A percentile compares a stretch with the other conserved stretches of the same genome.
Evolutionary conservation across 2,113 vertebrate species (phyloP).

Genomic region (Tor tambroides): DNA sequence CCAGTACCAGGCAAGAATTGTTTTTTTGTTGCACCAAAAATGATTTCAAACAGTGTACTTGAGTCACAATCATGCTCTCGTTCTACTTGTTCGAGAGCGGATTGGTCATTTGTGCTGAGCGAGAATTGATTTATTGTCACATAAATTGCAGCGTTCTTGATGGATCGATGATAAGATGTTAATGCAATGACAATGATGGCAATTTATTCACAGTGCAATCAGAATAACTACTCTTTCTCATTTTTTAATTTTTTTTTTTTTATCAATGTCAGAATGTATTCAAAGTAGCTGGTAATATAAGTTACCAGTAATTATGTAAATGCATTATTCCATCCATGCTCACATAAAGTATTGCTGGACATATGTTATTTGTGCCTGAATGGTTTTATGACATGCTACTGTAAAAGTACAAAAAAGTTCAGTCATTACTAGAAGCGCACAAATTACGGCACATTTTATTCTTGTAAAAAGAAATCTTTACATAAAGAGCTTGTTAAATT

Average conservation of each 20-base stretch:
- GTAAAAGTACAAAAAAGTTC: slow-evolving; percentile 16
- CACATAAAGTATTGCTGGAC: slow-evolving; percentile 3
- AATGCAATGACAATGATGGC: slow-evolving; percentile 25
- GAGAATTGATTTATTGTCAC: slow-evolving; percentile 22
- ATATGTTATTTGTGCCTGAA: slow-evolving; percentile 27
- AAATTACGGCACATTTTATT: not conserved
- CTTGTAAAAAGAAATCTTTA: not conserved
- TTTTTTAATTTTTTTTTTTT: not conserved
- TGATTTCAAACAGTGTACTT: slow-evolving; percentile 45
- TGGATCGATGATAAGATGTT: slow-evolving; percentile 35
- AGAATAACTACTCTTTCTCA: not conserved
- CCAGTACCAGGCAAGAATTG: slow-evolving; percentile 20
- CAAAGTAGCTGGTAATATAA: not conserved
- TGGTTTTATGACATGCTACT: slow-evolving; percentile 27
- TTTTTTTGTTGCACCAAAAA: slow-evolving; percentile 43
- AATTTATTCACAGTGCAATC: slow-evolving; percentile 23
- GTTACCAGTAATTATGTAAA: slow-evolving; percentile 12
- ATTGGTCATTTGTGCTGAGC: slow-evolving; percentile 11
- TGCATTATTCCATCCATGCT: not conserved
- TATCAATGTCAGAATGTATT: not conserved
- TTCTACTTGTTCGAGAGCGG: not conserved
- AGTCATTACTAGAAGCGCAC: not conserved
- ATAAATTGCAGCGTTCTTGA: slow-evolving; percentile 30
- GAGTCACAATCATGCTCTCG: slow-evolving; percentile 6
- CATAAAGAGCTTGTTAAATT: slow-evolving; percentile 27